Conservation (phyloP, 2,888 invertebrate species). For the Emmelina monodactyla region DNA sequence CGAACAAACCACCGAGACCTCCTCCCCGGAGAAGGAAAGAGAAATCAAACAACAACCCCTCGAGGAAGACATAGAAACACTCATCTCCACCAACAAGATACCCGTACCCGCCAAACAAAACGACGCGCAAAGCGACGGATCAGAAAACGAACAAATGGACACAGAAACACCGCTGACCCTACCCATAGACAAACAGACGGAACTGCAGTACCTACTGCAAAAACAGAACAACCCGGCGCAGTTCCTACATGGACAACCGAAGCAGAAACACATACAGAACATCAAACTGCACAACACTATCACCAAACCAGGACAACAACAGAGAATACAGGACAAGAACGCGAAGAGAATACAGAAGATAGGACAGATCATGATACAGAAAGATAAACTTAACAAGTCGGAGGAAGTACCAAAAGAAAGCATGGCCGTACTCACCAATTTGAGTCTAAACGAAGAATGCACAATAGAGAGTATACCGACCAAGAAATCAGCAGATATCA, state of each 20-base stretch:
- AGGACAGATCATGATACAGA: slow-evolving; percentile 42
- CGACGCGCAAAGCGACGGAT: slow-evolving; percentile 34
- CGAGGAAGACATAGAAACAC: slow-evolving; percentile 58
- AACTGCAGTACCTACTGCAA: slow-evolving; percentile 50
- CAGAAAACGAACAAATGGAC: slow-evolving; percentile 36
- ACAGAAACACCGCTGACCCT: slow-evolving; percentile 30
- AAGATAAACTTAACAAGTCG: slow-evolving; percentile 30
- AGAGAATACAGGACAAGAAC: slow-evolving; percentile 49
- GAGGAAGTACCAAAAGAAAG: slow-evolving; percentile 28
- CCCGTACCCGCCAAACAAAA: slow-evolving; percentile 37
- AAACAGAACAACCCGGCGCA: slow-evolving; percentile 60
- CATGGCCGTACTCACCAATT: slow-evolving; percentile 36
- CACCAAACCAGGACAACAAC: slow-evolving; percentile 38
- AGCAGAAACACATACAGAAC: slow-evolving; percentile 43
- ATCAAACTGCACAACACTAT: slow-evolving; percentile 39
- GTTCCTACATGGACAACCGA: slow-evolving; percentile 38
- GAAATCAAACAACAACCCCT: slow-evolving; percentile 19
- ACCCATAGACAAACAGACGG: slow-evolving; percentile 53
- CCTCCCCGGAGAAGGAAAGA: slow-evolving; percentile 35
- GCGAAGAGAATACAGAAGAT: slow-evolving; percentile 51
- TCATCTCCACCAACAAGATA: slow-evolving; percentile 60
- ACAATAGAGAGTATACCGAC: slow-evolving; percentile 66
- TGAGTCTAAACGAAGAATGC: slow-evolving; percentile 66
- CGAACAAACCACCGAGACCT: slow-evolving; percentile 38
- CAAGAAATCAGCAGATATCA: slow-evolving; percentile 50